Evolutionary conservation across 2,113 vertebrate genomes (phyloP), one percentile per base, ranked within the genome.

Genomic region (Struthidea cinerea): DNA sequence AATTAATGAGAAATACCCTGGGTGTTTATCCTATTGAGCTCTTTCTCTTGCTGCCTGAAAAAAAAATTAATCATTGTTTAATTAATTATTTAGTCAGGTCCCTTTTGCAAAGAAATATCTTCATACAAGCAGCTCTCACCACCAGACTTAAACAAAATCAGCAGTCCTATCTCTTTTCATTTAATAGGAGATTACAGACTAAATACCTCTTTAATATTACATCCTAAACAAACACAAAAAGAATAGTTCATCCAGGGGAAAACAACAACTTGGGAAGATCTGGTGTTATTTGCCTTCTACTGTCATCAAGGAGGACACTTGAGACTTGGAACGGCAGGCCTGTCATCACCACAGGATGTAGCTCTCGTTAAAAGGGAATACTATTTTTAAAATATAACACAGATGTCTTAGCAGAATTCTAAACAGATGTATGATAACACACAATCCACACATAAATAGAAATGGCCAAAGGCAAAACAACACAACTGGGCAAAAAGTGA

Each of bases 71-170:
- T 90, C 88, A 68, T 63, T 61, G 30, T 94, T 94, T 86, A 96
- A 95, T 91, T 84, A 92, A 94, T 96, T 96, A 93, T 95, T 96
- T 94, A 94, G 41, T 68, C 52, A 20, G 50, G 44, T 88, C 56
- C 41, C 60, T 84, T 89, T 84, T 84, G 85, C 79, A 94, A 92
- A 94, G 68, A 74, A 78, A 78, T 75, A 55, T 53, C 69, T 92
- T 84, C 65, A 68, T 88, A 49, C 52, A 88, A 96, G 53, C 0
- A 0, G 33, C 37, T 90, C 21, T 77, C 2, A 0, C 53, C 49
- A 70, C 24, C n/a, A 80, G 41, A 52, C 71, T 79, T 94, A 68
- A 91, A 91, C 19, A 63, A 90, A 92, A 95, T 74, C 88, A 86
- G 71, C 68, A 60, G 56, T 93, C 44, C 28, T 9, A 6, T 90